A percentile compares a stretch with the other conserved stretches of the same genome.
Conservation (phyloP, 2,888 invertebrate genomes). For the Tridacna gigas region DNA sequence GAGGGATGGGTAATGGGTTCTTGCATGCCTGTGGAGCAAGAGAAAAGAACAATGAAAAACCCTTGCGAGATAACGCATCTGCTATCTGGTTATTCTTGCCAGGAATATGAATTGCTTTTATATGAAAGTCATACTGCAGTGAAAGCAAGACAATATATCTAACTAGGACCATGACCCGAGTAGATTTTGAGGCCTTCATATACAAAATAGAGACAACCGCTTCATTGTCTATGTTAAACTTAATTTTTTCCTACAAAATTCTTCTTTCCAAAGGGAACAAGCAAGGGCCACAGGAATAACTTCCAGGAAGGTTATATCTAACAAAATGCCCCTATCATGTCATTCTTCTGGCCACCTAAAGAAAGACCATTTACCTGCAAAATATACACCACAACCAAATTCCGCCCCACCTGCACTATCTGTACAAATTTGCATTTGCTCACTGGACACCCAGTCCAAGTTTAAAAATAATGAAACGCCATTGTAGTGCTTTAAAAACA, state of each 20-base stretch:
- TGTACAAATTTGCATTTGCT: slow-evolving; percentile 38
- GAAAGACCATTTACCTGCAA: no score
- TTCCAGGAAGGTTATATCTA: slow-evolving; percentile 41
- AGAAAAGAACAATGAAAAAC: slow-evolving; percentile 16
- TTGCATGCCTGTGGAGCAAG: slow-evolving; percentile 29
- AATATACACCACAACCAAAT: slow-evolving; percentile 48
- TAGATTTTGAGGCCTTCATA: slow-evolving; percentile 41
- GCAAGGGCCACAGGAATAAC: slow-evolving; percentile 29
- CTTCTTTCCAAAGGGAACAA: slow-evolving; percentile 29
- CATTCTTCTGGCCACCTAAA: no score
- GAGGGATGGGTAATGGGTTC: slow-evolving; percentile 1
- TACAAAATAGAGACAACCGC: slow-evolving; percentile 38
- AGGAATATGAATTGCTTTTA: slow-evolving; percentile 33
- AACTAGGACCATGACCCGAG: slow-evolving; percentile 23
- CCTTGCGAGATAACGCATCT: slow-evolving; percentile 21
- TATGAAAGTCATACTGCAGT: slow-evolving; percentile 25
- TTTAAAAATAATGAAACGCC: slow-evolving; percentile 39
- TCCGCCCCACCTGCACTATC: slow-evolving; percentile 35
- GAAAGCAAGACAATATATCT: slow-evolving; percentile 30
- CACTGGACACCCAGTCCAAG: slow-evolving; percentile 36
- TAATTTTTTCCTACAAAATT: slow-evolving; percentile 29
- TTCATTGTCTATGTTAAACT: slow-evolving; percentile 34
- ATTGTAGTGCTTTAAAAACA: slow-evolving; percentile 24
- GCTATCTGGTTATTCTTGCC: slow-evolving; percentile 14
- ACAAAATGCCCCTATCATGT: slow-evolving; percentile 15